Evolutionary conservation across 2,113 vertebrate species (phyloP).

Genomic region (Ceyx margarethae): DNA sequence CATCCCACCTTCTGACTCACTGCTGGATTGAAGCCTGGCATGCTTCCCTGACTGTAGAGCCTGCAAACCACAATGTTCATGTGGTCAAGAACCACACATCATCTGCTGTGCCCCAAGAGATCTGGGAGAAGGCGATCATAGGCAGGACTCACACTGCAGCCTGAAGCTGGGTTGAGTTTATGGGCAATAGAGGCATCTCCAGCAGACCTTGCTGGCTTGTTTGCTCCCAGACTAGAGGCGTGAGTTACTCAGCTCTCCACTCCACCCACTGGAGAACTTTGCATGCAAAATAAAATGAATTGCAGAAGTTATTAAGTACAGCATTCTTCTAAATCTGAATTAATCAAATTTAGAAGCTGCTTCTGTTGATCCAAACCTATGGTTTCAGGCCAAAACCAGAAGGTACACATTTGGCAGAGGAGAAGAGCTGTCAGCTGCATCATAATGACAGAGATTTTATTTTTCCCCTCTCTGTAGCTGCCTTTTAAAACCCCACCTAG

Average conservation of each 20-base stretch:
- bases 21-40: neutral
- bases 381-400: neutral
- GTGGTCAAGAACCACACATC: neutral
- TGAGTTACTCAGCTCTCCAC: neutral
- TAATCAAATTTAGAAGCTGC: neutral
- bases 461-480: neutral
- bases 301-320: neutral
- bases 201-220: neutral
- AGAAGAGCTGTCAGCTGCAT: neutral
- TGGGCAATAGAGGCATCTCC: neutral
- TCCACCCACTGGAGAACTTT: neutral
- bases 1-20: neutral
- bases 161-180: neutral
- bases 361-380: neutral
- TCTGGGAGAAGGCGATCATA: neutral
- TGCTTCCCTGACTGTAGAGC: neutral
- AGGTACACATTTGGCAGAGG: neutral
- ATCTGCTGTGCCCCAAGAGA: neutral
- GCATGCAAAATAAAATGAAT: neutral
- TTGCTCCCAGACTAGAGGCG: neutral
- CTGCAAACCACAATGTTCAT: neutral
- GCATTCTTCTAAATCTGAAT: neutral
- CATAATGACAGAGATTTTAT: neutral
- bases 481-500: neutral
- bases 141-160: neutral